phyloP scores from a whole-genome alignment of 2,888 invertebrate genomes.

The Cybosia mesomella region DNA sequence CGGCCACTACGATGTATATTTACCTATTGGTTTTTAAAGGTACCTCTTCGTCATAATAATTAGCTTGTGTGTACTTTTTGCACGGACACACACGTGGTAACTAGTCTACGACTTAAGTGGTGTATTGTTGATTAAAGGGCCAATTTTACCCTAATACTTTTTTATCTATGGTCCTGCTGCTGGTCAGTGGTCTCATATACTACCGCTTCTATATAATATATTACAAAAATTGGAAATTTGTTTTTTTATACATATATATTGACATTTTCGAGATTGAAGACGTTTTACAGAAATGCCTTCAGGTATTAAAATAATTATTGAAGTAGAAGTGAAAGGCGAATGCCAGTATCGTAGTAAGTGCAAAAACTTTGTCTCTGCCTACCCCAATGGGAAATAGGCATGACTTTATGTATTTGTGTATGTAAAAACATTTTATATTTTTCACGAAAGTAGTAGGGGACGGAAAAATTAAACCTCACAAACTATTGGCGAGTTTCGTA shows the following conservation, averaged over 20 bases:
- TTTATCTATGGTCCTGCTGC: slow-evolving; percentile 7
- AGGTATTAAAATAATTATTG: too few species aligned
- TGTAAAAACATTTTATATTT: too few species aligned
- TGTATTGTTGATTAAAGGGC: slow-evolving; percentile 23
- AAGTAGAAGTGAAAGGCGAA: too few species aligned
- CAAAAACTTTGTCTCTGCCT: too few species aligned
- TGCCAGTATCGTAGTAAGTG: too few species aligned
- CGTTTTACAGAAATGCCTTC: too few species aligned
- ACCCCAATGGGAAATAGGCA: too few species aligned
- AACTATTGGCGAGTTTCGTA: neutral
- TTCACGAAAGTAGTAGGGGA: neutral
- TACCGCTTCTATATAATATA: neutral
- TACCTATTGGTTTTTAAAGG: slow-evolving; percentile 6
- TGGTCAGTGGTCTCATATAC: neutral
- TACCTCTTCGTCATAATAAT: slow-evolving; percentile 7
- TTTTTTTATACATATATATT: too few species aligned
- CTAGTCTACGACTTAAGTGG: slow-evolving; percentile 22
- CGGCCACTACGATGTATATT: neutral
- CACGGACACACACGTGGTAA: slow-evolving; percentile 15
- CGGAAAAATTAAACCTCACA: neutral
- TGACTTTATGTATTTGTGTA: too few species aligned
- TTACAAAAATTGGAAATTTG: too few species aligned
- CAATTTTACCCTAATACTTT: slow-evolving; percentile 4
- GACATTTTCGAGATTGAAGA: too few species aligned
- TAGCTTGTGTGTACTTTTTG: slow-evolving; percentile 31